Percentiles rank a stretch among this genome's conserved stretches.
phyloP scores from a whole-genome alignment of 2,888 invertebrate genomes.

The Aphelenchoides bicaudatus region DNA sequence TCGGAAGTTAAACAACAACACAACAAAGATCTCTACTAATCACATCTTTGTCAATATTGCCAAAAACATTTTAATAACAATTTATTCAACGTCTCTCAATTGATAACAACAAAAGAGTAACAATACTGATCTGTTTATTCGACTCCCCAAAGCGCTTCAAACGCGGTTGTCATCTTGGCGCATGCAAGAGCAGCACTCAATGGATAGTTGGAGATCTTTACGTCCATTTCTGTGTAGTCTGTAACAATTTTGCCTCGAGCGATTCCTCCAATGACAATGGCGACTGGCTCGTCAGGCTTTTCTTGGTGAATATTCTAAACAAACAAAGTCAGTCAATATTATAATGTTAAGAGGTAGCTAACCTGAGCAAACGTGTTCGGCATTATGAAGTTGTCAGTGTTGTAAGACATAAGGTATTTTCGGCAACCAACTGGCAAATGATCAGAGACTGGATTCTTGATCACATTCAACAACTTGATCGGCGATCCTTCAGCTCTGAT shows the following conservation, averaged over 20 bases:
- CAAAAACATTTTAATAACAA: slow-evolving; percentile 5
- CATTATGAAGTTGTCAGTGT: slow-evolving; percentile 70
- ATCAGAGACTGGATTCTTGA: slow-evolving; percentile 89
- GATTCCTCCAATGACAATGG: slow-evolving; percentile 89
- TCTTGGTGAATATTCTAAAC: slow-evolving; percentile 19
- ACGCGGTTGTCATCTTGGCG: slow-evolving; percentile 71
- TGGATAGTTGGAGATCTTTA: slow-evolving; percentile 92
- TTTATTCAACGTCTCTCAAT: slow-evolving; percentile 11
- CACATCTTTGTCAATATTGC: no score
- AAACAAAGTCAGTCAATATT: no score
- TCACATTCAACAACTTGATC: slow-evolving; percentile 80
- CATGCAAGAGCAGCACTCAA: slow-evolving; percentile 92
- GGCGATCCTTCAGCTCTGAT: slow-evolving; percentile 85
- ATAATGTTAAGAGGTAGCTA: slow-evolving; percentile 21
- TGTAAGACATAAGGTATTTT: slow-evolving; percentile 85
- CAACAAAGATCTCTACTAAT: no score
- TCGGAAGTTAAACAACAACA: no score
- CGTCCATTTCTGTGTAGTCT: slow-evolving; percentile 83
- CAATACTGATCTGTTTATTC: slow-evolving; percentile 27
- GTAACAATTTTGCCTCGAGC: slow-evolving; percentile 79
- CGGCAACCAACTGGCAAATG: slow-evolving; percentile 89
- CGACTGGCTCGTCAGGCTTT: slow-evolving; percentile 69
- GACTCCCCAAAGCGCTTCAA: slow-evolving; percentile 55
- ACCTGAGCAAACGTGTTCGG: slow-evolving; percentile 70
- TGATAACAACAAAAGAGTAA: slow-evolving; percentile 17